Percentiles rank a stretch among this genome's conserved stretches.
phyloP scores from a whole-genome alignment of 2,888 invertebrate species.

The Oscheius sp. region DNA sequence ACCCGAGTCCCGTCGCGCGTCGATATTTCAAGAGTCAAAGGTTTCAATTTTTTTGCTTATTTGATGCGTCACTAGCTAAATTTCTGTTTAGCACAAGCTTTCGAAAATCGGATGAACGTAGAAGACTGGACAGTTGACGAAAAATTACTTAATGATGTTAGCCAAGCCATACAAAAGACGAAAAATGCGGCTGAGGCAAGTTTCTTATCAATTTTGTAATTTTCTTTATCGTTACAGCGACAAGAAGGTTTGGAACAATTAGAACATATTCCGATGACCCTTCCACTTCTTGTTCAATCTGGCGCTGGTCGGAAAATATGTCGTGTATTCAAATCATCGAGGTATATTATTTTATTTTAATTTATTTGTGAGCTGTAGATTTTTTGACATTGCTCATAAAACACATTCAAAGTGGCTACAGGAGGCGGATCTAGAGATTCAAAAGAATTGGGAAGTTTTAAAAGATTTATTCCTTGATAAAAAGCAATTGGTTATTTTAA shows the following conservation, averaged over 20 bases:
- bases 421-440: slow-evolving; percentile 22
- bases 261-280: slow-evolving; percentile 25
- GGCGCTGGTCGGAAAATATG: slow-evolving; percentile 18
- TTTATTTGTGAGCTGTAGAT: slow-evolving; percentile 7
- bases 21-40: too few species aligned
- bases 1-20: too few species aligned
- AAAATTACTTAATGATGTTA: background rate
- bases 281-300: slow-evolving; percentile 3
- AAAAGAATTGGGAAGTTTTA: slow-evolving; percentile 17
- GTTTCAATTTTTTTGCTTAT: too few species aligned
- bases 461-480: slow-evolving; percentile 17
- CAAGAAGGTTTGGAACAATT: slow-evolving; percentile 23
- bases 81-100: too few species aligned
- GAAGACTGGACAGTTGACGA: background rate
- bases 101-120: background rate
- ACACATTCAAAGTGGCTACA: slow-evolving; percentile 28
- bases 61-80: too few species aligned
- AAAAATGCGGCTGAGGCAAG: slow-evolving; percentile 16
- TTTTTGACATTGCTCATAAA: slow-evolving; percentile 18
- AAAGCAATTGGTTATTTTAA: slow-evolving; percentile 13
- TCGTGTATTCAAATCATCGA: slow-evolving; percentile 24
- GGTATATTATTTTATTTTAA: background rate
- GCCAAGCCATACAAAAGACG: slow-evolving; percentile 8
- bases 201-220: too few species aligned
- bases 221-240: slow-evolving; percentile 15